A percentile compares a stretch with the other conserved stretches of the same genome.
These are phyloP conservation scores for Hydra vulgaris DNA, from an alignment of 30 jellyfish, hydroid and myxozoan species.

Conservation along the genomic window DNA sequence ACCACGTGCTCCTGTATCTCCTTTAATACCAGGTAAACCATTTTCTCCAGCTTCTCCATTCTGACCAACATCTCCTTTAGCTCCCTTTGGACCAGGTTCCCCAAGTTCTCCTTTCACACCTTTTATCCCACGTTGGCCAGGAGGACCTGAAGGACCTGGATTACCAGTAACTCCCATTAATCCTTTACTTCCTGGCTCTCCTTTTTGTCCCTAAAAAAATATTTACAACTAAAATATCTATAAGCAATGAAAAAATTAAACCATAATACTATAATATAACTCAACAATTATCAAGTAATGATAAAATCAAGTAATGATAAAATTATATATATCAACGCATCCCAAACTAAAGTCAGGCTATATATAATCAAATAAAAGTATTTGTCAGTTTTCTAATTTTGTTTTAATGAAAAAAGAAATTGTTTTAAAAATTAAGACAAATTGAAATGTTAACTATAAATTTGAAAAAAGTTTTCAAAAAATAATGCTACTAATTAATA, in stretches of 20 bases:
- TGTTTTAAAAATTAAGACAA: too few species aligned
- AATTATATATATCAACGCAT: too few species aligned
- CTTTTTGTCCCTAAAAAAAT: conserved; percentile 55
- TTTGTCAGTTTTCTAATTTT: too few species aligned
- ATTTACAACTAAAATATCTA: neutral
- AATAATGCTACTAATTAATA: too few species aligned
- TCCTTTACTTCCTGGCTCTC: conserved; percentile 72
- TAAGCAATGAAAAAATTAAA: neutral
- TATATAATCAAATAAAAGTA: too few species aligned
- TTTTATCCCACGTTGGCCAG: conserved; percentile 71
- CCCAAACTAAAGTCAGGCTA: too few species aligned
- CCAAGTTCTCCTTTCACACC: conserved; percentile 85
- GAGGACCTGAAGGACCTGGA: conserved; percentile 80
- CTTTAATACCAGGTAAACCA: conserved; percentile 60
- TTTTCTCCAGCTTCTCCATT: conserved; percentile 72
- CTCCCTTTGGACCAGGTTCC: conserved; percentile 67
- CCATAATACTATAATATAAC: neutral
- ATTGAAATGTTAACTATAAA: too few species aligned
- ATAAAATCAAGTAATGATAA: too few species aligned
- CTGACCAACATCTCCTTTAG: conserved; percentile 59
- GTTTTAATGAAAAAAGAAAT: too few species aligned
- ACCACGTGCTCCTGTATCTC: conserved; percentile 47
- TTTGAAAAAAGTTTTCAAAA: too few species aligned
- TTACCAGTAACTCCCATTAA: conserved; percentile 67
- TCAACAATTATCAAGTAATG: neutral